Evolutionary conservation across 2,888 invertebrate genomes (phyloP), one percentile per base, ranked within the genome.

Genomic region (Sycophila texana): DNA sequence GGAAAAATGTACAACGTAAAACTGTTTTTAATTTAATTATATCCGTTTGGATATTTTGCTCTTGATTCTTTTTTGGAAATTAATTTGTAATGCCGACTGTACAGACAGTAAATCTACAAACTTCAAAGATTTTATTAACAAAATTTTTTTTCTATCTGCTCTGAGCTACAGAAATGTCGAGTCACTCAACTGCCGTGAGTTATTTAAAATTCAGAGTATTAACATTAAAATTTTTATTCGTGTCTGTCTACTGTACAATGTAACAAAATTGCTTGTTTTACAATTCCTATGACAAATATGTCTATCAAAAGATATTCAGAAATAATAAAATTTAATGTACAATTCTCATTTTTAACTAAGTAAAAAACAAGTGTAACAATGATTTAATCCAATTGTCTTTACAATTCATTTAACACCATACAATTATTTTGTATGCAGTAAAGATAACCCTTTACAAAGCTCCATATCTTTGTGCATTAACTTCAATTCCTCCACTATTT

Each of bases 261-360:
- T 74, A 67, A 74, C 51, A 74, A 67, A 67, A 58, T 26, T 67
- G 16, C 51, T 58, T 67, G 30, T 4, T 30, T 67, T 58, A 16
- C 22, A 70, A 71, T 58, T 49, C 26, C 51, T 22, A 26, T 57
- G n/a, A 13, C 60, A 74, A 74, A 14, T 67, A 22, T 16, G 18
- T 49, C 16, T 74, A 49, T 60, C 74, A 61, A 74, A 60, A 75
- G 20, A 68, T 68, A 75, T 22, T 39, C 12, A 51, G 39, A 18
- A 74, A 74, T 55, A 74, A 74, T 55, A 73, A 73, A 58, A 60
- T 26, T 51, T 18, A 74, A 58, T 55, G n/a, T 57, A 74, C 66
- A 66, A 58, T 65, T 65, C 14, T 13, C 13, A 26, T 20, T 60
- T 30, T 2, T 68, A 55, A 68, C 61, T 47, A 67, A 58, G 51